A percentile compares a stretch with the other conserved stretches of the same genome.
Evolutionary conservation across 2,113 vertebrate genomes (phyloP).

Genomic region (Nothoprocta pentlandii): DNA sequence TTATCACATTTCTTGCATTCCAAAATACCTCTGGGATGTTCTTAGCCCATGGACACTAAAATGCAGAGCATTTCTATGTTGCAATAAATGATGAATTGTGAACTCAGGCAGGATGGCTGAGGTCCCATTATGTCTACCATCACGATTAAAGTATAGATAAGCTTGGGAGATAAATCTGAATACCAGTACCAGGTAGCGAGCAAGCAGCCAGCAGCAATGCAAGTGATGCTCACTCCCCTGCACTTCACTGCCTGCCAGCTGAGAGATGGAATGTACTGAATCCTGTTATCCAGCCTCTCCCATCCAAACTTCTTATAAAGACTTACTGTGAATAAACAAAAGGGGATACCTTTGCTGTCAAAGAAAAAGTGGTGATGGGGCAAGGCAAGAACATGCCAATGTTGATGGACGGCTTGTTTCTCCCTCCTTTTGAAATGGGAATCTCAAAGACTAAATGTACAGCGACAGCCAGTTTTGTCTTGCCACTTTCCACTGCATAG

Average conservation of each 20-base stretch:
- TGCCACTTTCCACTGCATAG: background rate
- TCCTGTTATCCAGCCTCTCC: background rate
- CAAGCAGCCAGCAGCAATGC: background rate
- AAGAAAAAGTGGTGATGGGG: background rate
- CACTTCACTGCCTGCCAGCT: background rate
- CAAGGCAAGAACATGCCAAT: too few species aligned
- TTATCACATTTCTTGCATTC: background rate
- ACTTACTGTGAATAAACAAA: background rate
- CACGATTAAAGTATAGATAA: background rate
- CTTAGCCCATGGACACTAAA: background rate
- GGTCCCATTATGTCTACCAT: background rate
- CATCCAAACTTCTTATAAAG: background rate
- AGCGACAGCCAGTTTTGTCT: conserved; percentile 8
- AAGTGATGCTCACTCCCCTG: background rate
- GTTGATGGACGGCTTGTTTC: background rate
- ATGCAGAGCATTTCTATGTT: background rate
- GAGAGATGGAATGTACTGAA: background rate
- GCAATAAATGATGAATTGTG: background rate
- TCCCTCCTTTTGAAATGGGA: background rate
- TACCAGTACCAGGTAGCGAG: background rate
- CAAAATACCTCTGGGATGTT: too few species aligned
- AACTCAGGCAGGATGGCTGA: background rate
- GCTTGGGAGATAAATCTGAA: background rate
- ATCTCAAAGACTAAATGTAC: background rate
- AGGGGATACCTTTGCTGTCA: background rate